phyloP scores from a whole-genome alignment of 1,140 invertebrate species.

The Octopus bimaculoides region DNA sequence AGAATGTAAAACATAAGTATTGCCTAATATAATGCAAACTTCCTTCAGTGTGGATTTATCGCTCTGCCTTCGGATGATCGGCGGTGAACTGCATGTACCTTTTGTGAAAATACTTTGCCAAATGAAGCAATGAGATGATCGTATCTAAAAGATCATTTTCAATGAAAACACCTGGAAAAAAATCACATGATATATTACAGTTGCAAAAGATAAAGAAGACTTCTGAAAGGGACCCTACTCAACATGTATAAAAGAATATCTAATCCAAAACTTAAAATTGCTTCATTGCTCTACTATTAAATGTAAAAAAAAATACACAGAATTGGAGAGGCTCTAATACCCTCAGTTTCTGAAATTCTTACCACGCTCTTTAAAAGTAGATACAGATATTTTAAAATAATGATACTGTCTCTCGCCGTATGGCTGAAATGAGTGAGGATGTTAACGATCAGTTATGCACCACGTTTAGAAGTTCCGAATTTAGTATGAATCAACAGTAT shows the following conservation, averaged over 20 bases:
- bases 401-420: neutral
- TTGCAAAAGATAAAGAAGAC: neutral
- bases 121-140: too few species aligned
- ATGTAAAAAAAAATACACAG: neutral
- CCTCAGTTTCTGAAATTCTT: neutral
- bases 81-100: too few species aligned
- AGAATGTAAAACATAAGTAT: too few species aligned
- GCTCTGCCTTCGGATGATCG: too few species aligned
- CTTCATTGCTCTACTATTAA: neutral
- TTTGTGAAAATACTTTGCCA: too few species aligned
- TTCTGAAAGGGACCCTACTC: neutral
- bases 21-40: too few species aligned
- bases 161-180: too few species aligned
- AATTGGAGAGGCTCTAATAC: constrained; percentile 5
- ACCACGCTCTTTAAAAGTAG: neutral
- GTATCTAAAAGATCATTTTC: too few species aligned
- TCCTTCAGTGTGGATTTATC: too few species aligned
- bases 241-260: neutral
- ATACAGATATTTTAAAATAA: constrained; percentile 3
- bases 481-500: neutral
- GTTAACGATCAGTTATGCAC: neutral
- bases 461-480: neutral
- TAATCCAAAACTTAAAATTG: constrained; percentile 7
- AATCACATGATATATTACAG: neutral
- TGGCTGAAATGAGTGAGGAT: neutral